phyloP scores from a whole-genome alignment of 2,113 vertebrate genomes.

The Fregata magnificens region DNA sequence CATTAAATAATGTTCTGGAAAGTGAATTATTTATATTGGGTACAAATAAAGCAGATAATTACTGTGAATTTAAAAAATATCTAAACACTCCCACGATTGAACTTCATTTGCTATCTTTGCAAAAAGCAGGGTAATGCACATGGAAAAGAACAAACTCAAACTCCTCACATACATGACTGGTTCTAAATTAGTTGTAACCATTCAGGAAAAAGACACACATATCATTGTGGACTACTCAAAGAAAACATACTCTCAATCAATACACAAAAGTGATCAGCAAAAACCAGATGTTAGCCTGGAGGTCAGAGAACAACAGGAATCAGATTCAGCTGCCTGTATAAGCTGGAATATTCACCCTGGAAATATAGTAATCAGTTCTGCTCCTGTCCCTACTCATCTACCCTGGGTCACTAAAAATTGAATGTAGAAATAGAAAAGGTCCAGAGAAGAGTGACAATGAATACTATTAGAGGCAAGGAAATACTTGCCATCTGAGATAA shows the following conservation, averaged over 20 bases:
- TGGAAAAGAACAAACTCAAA: not conserved
- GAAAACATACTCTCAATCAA: not conserved
- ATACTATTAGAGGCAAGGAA: not conserved
- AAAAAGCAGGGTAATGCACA: not conserved
- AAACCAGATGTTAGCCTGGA: not conserved
- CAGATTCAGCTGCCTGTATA: not conserved
- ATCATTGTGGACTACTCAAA: not conserved
- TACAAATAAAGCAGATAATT: not conserved
- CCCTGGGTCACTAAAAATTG: not conserved
- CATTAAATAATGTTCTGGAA: not conserved
- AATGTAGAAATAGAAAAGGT: not conserved
- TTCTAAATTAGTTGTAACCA: not conserved
- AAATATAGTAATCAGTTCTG: not conserved
- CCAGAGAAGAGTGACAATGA: not conserved
- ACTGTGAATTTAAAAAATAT: not conserved
- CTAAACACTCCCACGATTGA: not conserved
- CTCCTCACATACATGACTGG: accelerated
- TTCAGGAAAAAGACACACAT: not conserved
- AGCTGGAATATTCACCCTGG: not conserved
- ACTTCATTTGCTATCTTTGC: not conserved
- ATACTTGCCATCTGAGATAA: not conserved
- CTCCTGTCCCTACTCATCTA: not conserved
- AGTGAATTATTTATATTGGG: not conserved
- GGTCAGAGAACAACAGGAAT: not conserved
- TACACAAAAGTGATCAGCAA: not conserved